Evolutionary conservation across 2,888 invertebrate species (phyloP).

Genomic region (Tuberolachnus salignus): DNA sequence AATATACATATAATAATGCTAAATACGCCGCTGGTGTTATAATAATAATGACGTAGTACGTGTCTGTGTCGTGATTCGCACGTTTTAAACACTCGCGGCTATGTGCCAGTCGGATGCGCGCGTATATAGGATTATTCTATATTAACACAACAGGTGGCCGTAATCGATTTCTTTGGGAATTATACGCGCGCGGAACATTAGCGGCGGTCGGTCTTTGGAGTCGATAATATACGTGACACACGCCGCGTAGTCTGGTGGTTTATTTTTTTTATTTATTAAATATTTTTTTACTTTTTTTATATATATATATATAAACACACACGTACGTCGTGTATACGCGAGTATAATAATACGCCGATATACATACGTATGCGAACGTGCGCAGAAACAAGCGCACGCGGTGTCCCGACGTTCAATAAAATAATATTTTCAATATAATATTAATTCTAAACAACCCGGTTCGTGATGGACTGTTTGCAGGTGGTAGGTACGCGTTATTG

Average conservation of each 20-base stretch:
- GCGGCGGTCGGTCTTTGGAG: constrained; percentile 8
- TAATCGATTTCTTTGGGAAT: constrained; percentile 40
- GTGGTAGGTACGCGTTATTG: no score
- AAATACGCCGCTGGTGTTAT: no score
- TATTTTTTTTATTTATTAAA: background rate
- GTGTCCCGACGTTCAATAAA: no score
- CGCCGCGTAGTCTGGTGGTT: background rate
- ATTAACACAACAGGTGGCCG: constrained; percentile 44
- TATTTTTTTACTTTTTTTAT: background rate
- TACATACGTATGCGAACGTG: background rate
- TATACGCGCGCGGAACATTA: background rate
- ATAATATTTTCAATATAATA: no score
- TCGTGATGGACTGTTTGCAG: no score
- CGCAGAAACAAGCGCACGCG: background rate
- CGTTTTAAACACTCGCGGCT: background rate
- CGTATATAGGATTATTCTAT: constrained; percentile 17
- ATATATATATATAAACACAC: background rate
- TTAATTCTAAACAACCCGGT: no score
- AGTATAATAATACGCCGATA: no score
- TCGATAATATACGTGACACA: constrained; percentile 12
- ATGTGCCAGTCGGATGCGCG: background rate
- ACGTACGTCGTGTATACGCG: background rate
- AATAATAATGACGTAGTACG: no score
- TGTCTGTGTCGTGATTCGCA: background rate
- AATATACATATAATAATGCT: no score